Base-by-base conservation (phyloP, 2,888 invertebrate species). In the Leptinotarsa peninsularis region DNA sequence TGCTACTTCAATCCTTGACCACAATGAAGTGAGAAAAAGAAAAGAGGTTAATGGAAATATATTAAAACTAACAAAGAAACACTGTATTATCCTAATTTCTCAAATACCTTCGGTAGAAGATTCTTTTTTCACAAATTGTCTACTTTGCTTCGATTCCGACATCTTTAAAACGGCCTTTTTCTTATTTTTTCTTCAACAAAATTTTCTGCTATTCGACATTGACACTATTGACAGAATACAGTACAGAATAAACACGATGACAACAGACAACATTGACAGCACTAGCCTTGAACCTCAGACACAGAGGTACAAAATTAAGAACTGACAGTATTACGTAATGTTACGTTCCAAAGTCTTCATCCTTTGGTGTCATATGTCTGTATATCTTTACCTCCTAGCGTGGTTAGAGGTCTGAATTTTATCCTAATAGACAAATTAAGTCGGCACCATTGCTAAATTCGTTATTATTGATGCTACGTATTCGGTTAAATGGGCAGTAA, bases 141-240 rank as follows among this genome's bases (percentile, higher is more conserved):
- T 90, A 89, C 90, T 90, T 89, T 90, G 88, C 85, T 86, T 87
- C 84, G 79, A 77, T 79, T 83, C 82, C 75, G 82, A 82, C 84
- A 85, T 85, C 69, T 72, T 75, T 67, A 33, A 69, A 56, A 63
- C 60, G 49, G n/a, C 58, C 58, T 76, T 71, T 72, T 74, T 66
- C 52, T 60, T 71, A 71, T 17, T 74, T 69, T 69, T 69, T 33
- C 21, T 18, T n/a, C 18, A 27, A 67, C 49, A 21, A 68, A 67
- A 67, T 23, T 67, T 67, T 7, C 49, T 33, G 23, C 21, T 58
- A 58, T 58, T 63, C n/a, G 27, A 63, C 63, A 27, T 63, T 27
- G 33, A 63, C 63, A 33, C 7, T 10, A 33, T 10, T 33, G 33
- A 43, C 43, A 43, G 43, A 43, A 43, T 43, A 43, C 43, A 63